These are phyloP conservation scores for Drosophila barbarae DNA, from an alignment of 2,888 invertebrate genomes.

Conservation along the genomic window DNA sequence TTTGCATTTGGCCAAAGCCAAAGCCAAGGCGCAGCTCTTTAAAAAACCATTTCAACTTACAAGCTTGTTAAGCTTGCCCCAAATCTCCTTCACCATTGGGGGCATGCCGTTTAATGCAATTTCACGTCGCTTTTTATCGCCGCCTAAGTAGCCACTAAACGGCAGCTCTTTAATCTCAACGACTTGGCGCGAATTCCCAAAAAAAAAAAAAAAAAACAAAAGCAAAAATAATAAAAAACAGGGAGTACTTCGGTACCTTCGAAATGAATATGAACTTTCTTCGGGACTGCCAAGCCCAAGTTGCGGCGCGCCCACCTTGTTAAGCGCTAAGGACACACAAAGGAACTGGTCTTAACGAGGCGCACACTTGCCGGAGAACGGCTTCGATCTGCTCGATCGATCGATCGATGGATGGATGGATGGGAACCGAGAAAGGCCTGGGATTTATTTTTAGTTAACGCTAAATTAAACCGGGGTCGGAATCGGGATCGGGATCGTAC, in stretches of 20 bases:
- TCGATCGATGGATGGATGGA: not conserved
- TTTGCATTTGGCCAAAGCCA: conserved; percentile 29
- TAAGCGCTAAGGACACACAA: conserved; percentile 65
- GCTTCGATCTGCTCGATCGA: conserved; percentile 12
- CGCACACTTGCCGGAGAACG: conserved; percentile 30
- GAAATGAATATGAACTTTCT: conserved; percentile 54
- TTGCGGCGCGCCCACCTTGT: conserved; percentile 71
- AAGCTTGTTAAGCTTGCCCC: conserved; percentile 73
- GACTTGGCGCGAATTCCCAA: conserved; percentile 52
- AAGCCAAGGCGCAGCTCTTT: conserved; percentile 61
- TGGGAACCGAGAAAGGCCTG: not conserved
- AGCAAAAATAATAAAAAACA: not conserved
- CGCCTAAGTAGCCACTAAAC: conserved; percentile 73
- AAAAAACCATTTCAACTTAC: conserved; percentile 71
- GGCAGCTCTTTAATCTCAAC: conserved; percentile 75
- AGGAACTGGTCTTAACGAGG: conserved; percentile 37
- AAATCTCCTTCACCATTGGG: conserved; percentile 54
- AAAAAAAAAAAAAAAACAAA: not conserved
- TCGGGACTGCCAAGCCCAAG: conserved; percentile 32
- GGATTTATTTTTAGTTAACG: conserved; percentile 63
- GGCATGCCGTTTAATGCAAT: conserved; percentile 65
- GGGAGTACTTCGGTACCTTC: conserved; percentile 15
- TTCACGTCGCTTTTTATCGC: conserved; percentile 72
- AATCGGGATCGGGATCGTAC: not conserved
- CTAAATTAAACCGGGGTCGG: conserved; percentile 62